Evolutionary conservation across 2,113 vertebrate genomes (phyloP).

Genomic region (Recurvirostra avosetta): DNA sequence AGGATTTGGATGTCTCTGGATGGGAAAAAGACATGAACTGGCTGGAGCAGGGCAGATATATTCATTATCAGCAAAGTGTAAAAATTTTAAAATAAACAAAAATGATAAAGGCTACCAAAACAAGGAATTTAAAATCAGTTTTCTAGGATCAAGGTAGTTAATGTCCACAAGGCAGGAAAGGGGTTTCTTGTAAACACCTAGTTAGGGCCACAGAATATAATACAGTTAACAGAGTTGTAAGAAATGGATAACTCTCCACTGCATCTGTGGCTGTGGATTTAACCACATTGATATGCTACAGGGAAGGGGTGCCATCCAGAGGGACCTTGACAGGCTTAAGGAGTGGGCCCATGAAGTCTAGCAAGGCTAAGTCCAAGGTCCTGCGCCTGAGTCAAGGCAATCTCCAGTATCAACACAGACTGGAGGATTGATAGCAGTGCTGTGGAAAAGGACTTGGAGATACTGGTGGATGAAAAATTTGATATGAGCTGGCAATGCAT

Average conservation of each 20-base stretch:
- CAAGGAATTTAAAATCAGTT: neutral
- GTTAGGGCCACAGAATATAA: neutral
- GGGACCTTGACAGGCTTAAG: neutral
- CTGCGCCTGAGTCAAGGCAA: too few species aligned
- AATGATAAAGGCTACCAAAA: neutral
- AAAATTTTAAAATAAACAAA: neutral
- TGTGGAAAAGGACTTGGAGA: neutral
- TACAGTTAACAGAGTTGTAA: neutral
- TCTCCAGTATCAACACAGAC: neutral
- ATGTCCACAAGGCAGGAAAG: neutral
- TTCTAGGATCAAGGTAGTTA: neutral
- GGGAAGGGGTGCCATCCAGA: neutral
- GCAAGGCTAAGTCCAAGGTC: neutral
- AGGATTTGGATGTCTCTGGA: neutral
- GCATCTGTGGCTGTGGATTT: neutral
- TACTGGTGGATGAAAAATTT: neutral
- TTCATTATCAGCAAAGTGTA: neutral
- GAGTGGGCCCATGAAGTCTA: neutral
- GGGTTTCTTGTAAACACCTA: neutral
- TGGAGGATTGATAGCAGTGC: neutral
- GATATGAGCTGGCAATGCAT: accelerated
- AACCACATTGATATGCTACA: neutral
- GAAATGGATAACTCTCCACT: neutral
- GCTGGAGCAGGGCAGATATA: neutral
- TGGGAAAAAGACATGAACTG: neutral